Evolutionary conservation across 1,140 invertebrate genomes (phyloP).

Genomic region (Batillaria attramentaria): DNA sequence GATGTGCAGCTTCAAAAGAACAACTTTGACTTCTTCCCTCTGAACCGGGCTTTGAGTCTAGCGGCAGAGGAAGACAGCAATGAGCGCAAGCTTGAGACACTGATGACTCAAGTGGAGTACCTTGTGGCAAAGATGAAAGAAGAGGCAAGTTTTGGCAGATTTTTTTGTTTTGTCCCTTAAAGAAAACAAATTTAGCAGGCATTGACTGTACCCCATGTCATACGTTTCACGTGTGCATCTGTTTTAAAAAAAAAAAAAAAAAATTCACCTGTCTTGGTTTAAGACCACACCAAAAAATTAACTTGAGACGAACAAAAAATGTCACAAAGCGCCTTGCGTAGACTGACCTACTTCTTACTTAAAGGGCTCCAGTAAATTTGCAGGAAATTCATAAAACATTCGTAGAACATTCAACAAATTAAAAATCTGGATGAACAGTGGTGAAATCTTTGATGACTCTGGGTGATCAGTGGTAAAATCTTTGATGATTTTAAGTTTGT

Average conservation of each 20-base stretch:
- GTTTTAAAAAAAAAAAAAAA: not conserved
- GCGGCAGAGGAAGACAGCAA: slow-evolving; percentile 59
- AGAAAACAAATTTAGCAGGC: not conserved
- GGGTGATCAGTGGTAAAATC: not conserved
- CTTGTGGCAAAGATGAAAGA: slow-evolving; percentile 64
- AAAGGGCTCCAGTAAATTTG: no score
- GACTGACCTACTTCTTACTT: no score
- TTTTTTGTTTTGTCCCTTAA: not conserved
- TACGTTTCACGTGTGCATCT: not conserved
- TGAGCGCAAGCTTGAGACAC: slow-evolving; percentile 53
- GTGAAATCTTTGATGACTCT: no score
- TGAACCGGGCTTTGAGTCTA: slow-evolving; percentile 65
- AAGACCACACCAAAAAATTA: no score
- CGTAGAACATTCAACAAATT: no score
- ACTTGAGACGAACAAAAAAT: no score
- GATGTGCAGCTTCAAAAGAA: slow-evolving; percentile 55
- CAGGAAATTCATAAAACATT: no score
- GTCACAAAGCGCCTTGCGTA: no score
- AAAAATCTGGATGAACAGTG: no score
- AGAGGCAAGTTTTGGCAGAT: slow-evolving; percentile 42
- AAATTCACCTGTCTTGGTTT: not conserved
- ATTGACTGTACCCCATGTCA: not conserved
- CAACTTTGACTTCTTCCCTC: slow-evolving; percentile 67
- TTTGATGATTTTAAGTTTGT: not conserved
- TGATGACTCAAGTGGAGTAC: slow-evolving; percentile 57